Conservation (phyloP, 2,113 vertebrate genomes). For the Gallinago jamesoni region DNA sequence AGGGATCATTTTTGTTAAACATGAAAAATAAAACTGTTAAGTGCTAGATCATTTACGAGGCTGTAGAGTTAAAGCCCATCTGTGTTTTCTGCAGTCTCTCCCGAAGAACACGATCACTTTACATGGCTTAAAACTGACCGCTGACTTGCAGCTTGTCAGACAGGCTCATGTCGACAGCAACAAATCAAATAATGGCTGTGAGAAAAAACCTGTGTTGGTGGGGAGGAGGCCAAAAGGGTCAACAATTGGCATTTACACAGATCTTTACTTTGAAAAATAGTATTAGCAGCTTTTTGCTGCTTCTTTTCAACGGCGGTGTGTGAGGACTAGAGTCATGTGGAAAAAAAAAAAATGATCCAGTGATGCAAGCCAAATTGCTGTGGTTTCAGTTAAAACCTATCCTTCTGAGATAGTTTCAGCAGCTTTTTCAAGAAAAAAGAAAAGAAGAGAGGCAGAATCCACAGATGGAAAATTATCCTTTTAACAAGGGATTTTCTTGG, state of each 20-base stretch:
- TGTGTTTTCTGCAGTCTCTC: not conserved
- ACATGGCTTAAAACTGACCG: not conserved
- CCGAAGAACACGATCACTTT: not conserved
- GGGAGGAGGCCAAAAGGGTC: not conserved
- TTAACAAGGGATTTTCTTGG: not conserved
- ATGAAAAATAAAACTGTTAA: conserved; percentile 52
- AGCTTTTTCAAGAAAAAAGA: not conserved
- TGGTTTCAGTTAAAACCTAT: not conserved
- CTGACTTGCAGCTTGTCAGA: not conserved
- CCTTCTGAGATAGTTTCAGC: not conserved
- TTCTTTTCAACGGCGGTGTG: not conserved
- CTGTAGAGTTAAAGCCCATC: not conserved
- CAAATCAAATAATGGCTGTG: not conserved
- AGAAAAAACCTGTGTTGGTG: not conserved
- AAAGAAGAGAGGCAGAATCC: not conserved
- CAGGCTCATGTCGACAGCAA: not conserved
- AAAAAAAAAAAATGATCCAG: not conserved
- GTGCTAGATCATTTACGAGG: not conserved
- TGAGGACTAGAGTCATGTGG: not conserved
- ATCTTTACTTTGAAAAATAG: conserved; percentile 24
- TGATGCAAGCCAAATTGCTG: not conserved
- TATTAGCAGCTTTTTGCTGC: not conserved
- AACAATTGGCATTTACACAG: not conserved
- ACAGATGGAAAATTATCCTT: not conserved
- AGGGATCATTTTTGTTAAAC: conserved; percentile 4